phyloP scores from a whole-genome alignment of 2,888 invertebrate species.

The Synergus umbraculus region DNA sequence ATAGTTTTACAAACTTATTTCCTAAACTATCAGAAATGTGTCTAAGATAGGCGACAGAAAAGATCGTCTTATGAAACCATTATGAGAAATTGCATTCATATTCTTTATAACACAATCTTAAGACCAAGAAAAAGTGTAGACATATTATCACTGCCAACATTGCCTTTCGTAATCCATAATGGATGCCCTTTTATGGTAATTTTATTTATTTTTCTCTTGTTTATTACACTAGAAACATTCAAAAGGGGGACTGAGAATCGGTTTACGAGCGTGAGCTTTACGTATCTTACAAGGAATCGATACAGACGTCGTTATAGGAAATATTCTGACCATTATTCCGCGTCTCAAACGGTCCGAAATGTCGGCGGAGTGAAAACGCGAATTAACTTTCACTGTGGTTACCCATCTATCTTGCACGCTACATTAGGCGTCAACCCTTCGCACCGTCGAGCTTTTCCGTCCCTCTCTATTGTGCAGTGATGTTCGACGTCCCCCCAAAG shows the following conservation, averaged over 20 bases:
- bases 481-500: constrained; percentile 15
- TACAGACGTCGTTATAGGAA: constrained; percentile 64
- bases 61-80: constrained; percentile 8
- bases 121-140: background rate
- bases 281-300: constrained; percentile 42
- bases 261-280: constrained; percentile 32
- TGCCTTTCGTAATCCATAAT: background rate
- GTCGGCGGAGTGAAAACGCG: constrained; percentile 66
- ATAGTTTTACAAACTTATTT: constrained; percentile 36
- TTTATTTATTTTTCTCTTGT: constrained; percentile 24
- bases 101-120: background rate
- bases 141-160: background rate
- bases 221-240: background rate
- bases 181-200: constrained; percentile 20
- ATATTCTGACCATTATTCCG: constrained; percentile 63
- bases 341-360: constrained; percentile 40
- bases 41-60: constrained; percentile 3
- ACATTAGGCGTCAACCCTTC: constrained; percentile 71
- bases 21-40: constrained; percentile 21
- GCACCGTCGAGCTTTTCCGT: constrained; percentile 61
- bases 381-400: constrained; percentile 69
- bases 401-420: constrained; percentile 74
- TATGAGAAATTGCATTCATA: background rate
- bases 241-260: background rate
- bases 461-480: constrained; percentile 44